Base-by-base conservation (phyloP, 2,797 vertebrate genomes). In the Erpetoichthys calabaricus region DNA sequence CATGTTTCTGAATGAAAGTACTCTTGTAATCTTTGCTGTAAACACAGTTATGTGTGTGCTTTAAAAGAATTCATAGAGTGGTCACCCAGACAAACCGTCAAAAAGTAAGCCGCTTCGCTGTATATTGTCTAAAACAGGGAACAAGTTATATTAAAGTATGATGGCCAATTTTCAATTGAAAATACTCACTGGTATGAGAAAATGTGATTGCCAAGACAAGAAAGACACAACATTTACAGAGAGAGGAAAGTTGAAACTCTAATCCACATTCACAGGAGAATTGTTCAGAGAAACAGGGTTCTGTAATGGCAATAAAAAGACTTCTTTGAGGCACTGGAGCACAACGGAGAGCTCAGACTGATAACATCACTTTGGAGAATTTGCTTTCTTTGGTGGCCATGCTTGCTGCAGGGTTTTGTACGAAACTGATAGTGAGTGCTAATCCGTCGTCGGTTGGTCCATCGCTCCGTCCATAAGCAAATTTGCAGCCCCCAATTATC, bases 1-100 rank as follows among this genome's bases (percentile, higher is more conserved):
- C 79, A 80, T 75, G 72, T 68, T 67, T 67, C 68, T 60, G 67
- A 69, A 78, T 73, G 79, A 72, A 77, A 77, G 74, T 76, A 73
- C 73, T 81, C 76, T 81, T 82, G 77, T 83, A 80, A 85, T 83
- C 76, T 74, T 73, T 67, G 70, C 72, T 74, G 63, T 67, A 76
- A 80, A 76, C 54, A 63, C 45, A 70, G 72, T 79, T 80, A 76
- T 7, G 47, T 52, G 57, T 54, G 70, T 62, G 7, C 66, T 71
- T 58, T 9, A 61, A 67, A 74, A 67, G 68, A 70, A 68, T 65
- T 45, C 65, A 64, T 53, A 62, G n/a, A 60, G 58, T 68, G 8
- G 9, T 8, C 41, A 43, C 8, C 8, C 10, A 54, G 53, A 43
- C 53, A 42, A 5, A 42, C 6, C 25, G n/a, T 42, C 6, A 42